These are phyloP conservation scores for Plagodis pulveraria DNA, from an alignment of 2,888 invertebrate genomes.

Conservation along the genomic window DNA sequence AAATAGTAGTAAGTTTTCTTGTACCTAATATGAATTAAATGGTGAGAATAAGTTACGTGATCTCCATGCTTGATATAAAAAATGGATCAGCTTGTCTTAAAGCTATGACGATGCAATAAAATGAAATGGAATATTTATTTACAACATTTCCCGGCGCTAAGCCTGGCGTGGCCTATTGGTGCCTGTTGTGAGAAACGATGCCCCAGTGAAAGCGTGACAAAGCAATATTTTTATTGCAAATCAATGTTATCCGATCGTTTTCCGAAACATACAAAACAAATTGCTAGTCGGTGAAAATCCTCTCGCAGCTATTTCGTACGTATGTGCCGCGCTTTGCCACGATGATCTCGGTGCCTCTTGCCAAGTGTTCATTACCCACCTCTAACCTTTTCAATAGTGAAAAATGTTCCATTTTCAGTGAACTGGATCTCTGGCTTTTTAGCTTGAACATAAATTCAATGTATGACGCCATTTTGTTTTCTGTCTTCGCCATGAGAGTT, in stretches of 20 bases:
- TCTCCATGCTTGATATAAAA: slow-evolving; percentile 26
- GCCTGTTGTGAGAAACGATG: slow-evolving; percentile 57
- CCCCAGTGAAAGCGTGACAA: slow-evolving; percentile 67
- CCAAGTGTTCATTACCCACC: slow-evolving; percentile 42
- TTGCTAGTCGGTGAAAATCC: slow-evolving; percentile 58
- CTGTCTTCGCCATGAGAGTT: not conserved
- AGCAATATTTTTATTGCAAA: slow-evolving; percentile 73
- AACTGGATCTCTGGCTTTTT: slow-evolving; percentile 10
- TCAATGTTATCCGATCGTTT: slow-evolving; percentile 68
- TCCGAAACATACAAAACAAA: slow-evolving; percentile 67
- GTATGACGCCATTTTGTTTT: not conserved
- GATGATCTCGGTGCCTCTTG: slow-evolving; percentile 41
- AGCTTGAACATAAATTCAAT: slow-evolving; percentile 2
- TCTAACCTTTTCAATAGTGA: slow-evolving; percentile 31
- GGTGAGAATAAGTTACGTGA: slow-evolving; percentile 17
- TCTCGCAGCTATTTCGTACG: slow-evolving; percentile 51
- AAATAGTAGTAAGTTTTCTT: not conserved
- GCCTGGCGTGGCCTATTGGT: slow-evolving; percentile 41
- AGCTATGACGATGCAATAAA: slow-evolving; percentile 37
- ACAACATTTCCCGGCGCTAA: slow-evolving; percentile 44
- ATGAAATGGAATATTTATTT: slow-evolving; percentile 43
- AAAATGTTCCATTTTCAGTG: slow-evolving; percentile 25
- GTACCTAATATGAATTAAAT: slow-evolving; percentile 1
- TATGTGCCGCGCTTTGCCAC: slow-evolving; percentile 42
- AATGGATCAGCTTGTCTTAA: slow-evolving; percentile 25